Conservation (phyloP, 2,113 vertebrate species). For the Rhodinocichla rosea region DNA sequence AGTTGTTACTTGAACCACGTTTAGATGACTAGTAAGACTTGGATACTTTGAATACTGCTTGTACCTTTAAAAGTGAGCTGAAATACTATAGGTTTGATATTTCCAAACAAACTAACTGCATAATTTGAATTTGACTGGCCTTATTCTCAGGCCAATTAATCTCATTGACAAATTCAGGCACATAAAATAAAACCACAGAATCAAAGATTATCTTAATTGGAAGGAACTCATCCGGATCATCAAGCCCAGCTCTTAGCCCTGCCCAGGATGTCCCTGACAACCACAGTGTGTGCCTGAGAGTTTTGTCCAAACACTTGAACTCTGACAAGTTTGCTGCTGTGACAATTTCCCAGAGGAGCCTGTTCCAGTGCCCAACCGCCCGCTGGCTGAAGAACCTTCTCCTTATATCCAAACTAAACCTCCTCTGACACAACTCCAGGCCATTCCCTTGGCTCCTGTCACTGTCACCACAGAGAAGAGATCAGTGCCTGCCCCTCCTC, state of each 20-base stretch:
- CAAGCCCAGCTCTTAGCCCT: too few species aligned
- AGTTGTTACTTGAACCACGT: neutral
- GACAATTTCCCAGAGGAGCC: rapidly evolving
- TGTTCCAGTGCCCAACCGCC: rapidly evolving
- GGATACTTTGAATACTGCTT: neutral
- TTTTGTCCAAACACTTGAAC: rapidly evolving
- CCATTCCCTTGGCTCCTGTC: rapidly evolving
- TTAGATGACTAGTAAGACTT: neutral
- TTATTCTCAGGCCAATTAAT: neutral
- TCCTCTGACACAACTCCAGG: neutral
- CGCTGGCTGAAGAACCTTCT: neutral
- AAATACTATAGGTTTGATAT: neutral
- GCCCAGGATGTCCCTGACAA: neutral
- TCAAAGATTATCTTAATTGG: neutral
- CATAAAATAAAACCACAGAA: neutral
- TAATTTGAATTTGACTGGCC: neutral
- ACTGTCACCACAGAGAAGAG: too few species aligned
- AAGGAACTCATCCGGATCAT: neutral
- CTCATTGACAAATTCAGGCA: neutral
- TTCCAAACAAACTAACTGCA: neutral
- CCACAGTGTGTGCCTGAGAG: too few species aligned
- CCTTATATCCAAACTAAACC: rapidly evolving
- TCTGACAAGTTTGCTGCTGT: neutral
- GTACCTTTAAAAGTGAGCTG: neutral
- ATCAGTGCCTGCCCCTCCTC: neutral